A percentile compares a stretch with the other conserved stretches of the same genome.
Conservation (phyloP, 1,140 invertebrate species). For the Pantala flavescens region DNA sequence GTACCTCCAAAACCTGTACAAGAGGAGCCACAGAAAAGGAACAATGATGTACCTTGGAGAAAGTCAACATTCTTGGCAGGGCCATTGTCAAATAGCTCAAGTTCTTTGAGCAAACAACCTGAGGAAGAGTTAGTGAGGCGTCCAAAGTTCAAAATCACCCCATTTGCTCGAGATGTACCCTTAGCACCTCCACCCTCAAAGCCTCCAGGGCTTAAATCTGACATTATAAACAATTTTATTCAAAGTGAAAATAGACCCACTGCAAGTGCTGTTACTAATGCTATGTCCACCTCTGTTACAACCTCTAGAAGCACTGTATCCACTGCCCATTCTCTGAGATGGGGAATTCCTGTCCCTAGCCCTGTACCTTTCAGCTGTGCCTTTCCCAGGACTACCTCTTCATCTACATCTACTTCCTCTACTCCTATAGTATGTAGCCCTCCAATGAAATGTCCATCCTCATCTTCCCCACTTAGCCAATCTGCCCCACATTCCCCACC, state of each 20-base stretch:
- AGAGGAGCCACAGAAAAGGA: not conserved
- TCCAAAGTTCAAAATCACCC: slow-evolving; percentile 47
- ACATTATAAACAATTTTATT: too few species aligned
- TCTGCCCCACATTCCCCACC: not conserved
- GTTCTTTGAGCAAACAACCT: slow-evolving; percentile 37
- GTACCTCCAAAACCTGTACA: not conserved
- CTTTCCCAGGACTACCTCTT: slow-evolving; percentile 22
- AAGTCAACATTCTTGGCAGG: not conserved
- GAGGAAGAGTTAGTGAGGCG: slow-evolving; percentile 38
- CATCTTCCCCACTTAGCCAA: not conserved
- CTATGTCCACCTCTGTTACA: not conserved
- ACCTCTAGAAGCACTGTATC: not conserved
- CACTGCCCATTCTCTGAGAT: not conserved
- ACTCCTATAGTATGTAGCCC: not conserved
- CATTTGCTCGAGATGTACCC: slow-evolving; percentile 50
- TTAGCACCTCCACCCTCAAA: slow-evolving; percentile 36
- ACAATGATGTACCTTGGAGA: not conserved
- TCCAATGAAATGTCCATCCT: not conserved
- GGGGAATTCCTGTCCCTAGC: not conserved
- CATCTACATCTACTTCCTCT: slow-evolving; percentile 22
- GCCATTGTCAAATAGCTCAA: not conserved
- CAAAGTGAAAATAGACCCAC: too few species aligned
- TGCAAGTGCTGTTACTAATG: too few species aligned
- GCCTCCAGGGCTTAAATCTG: not conserved
- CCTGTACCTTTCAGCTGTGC: slow-evolving; percentile 15